phyloP scores from a whole-genome alignment of 2,797 vertebrate genomes.

The Alectoris magna region DNA sequence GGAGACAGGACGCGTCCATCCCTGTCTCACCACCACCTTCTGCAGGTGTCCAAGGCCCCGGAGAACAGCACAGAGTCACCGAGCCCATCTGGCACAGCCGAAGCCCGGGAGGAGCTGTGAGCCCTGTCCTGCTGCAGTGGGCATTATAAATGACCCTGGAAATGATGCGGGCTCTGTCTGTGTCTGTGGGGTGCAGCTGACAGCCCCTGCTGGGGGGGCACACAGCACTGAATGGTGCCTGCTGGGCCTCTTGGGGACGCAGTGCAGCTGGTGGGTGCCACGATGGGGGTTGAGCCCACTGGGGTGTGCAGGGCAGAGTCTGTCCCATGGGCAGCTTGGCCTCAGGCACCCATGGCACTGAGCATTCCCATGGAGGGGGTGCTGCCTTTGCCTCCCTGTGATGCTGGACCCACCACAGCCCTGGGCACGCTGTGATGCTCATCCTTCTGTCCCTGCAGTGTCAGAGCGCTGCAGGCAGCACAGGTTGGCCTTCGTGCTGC shows the following conservation, averaged over 20 bases:
- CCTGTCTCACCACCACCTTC: neutral
- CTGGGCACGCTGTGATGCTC: rapidly evolving
- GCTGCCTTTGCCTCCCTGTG: neutral
- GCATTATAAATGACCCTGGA: slow-evolving; percentile 34
- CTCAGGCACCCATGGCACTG: neutral
- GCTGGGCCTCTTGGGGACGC: neutral
- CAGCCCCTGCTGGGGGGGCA: neutral
- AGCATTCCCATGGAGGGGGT: too few species aligned
- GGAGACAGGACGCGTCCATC: neutral
- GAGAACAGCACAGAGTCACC: neutral
- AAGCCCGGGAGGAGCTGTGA: slow-evolving; percentile 62
- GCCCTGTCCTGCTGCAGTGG: rapidly evolving
- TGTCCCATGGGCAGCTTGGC: neutral
- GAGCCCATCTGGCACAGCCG: rapidly evolving
- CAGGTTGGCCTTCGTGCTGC: rapidly evolving
- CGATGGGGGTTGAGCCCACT: neutral
- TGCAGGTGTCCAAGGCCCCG: slow-evolving; percentile 41
- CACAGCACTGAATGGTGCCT: too few species aligned
- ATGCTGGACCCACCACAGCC: neutral
- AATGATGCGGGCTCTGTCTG: neutral
- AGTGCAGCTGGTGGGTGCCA: neutral
- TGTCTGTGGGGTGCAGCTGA: neutral
- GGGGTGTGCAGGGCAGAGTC: neutral
- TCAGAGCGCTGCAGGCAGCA: neutral
- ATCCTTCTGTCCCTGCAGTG: rapidly evolving